Percentiles rank a stretch among this genome's conserved stretches.
phyloP scores from a whole-genome alignment of 2,113 vertebrate species.

The Grammomys dolichurus region DNA sequence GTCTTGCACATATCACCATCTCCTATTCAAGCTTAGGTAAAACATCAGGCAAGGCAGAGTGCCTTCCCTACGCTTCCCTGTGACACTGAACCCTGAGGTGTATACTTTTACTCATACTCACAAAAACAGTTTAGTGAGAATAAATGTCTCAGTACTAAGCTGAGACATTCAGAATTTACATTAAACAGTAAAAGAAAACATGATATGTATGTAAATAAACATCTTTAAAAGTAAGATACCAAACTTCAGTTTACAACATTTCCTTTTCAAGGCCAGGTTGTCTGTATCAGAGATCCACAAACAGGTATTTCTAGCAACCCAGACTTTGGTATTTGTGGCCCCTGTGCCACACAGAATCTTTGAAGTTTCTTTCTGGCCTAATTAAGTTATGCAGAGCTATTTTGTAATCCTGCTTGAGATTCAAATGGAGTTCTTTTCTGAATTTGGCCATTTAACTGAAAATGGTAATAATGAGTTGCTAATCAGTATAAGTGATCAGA shows the following conservation, averaged over 20 bases:
- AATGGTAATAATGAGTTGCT: not conserved
- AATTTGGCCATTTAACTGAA: slow-evolving; percentile 63
- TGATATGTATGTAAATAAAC: slow-evolving; percentile 12
- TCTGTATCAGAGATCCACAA: slow-evolving; percentile 28
- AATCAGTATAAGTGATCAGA: slow-evolving; percentile 26
- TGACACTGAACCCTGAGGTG: slow-evolving; percentile 57
- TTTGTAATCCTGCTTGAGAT: slow-evolving; percentile 21
- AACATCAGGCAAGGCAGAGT: slow-evolving; percentile 17
- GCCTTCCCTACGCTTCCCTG: slow-evolving; percentile 7
- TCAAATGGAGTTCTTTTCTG: slow-evolving; percentile 24
- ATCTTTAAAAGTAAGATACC: slow-evolving; percentile 44
- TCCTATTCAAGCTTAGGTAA: not conserved
- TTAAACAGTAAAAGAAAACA: slow-evolving; percentile 44
- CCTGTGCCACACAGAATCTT: not conserved
- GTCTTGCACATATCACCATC: not conserved
- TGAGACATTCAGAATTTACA: slow-evolving; percentile 1
- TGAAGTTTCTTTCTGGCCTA: not conserved
- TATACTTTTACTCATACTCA: slow-evolving; percentile 2
- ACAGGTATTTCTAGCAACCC: slow-evolving; percentile 41
- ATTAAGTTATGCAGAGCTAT: not conserved
- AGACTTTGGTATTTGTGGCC: slow-evolving; percentile 64
- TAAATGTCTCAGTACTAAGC: not conserved
- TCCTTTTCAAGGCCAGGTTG: slow-evolving; percentile 31
- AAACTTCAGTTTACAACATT: not conserved
- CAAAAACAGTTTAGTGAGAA: slow-evolving; percentile 16